Evolutionary conservation across 2,113 vertebrate species (phyloP).

Genomic region (Ciconia boyciana): DNA sequence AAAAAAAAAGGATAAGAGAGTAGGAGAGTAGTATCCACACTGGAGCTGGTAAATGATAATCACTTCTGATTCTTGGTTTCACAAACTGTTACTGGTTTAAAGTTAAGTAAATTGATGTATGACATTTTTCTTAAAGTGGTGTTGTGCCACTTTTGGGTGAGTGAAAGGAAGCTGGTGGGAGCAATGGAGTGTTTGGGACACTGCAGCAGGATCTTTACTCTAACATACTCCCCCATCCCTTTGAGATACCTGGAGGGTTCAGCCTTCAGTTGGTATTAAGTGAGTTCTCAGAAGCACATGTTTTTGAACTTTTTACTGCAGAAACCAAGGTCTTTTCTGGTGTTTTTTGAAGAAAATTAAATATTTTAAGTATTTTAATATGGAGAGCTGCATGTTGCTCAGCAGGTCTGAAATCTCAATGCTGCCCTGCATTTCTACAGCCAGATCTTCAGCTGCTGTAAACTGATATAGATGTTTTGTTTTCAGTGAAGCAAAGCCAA

Average conservation of each 20-base stretch:
- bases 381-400: not conserved
- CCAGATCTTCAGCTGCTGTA: not conserved
- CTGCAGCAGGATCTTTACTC: not conserved
- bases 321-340: not conserved
- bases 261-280: not conserved
- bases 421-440: not conserved
- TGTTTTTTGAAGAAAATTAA: not conserved
- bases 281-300: not conserved
- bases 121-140: not conserved
- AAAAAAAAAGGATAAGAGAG: not conserved
- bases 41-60: not conserved
- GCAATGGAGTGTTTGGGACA: not conserved
- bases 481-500: slow-evolving; percentile 35
- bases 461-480: slow-evolving; percentile 5
- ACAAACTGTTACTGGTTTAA: not conserved
- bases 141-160: not conserved
- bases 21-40: not conserved
- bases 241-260: not conserved
- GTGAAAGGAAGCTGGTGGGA: not conserved
- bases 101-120: not conserved
- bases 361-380: not conserved
- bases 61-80: not conserved
- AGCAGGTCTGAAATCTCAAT: not conserved
- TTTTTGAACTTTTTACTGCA: not conserved
- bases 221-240: not conserved